Base-by-base conservation (phyloP, 2,113 vertebrate species). In the Mionectes macconnelli region DNA sequence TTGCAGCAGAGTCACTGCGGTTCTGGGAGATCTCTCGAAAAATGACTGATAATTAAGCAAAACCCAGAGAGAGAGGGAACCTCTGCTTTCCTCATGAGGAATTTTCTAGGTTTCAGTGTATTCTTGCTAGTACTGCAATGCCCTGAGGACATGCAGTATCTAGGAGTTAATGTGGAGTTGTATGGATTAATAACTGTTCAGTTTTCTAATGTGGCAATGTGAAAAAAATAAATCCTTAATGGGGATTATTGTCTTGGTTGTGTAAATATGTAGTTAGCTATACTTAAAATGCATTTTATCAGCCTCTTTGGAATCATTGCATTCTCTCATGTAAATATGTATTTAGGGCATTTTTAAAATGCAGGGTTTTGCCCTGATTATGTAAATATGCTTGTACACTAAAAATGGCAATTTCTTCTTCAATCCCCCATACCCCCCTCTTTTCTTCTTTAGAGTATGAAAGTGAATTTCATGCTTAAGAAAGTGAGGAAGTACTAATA, bases 271-370 rank as follows among this genome's bases (percentile, higher is more conserved):
- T 96, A 72, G 93, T 93, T 94, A 74, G 64, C 85, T 96, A 40
- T 87, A 90, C 82, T 82, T 94, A 93, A 96, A 96, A 95, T 95
- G 80, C 91, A 47, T 92, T 60, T 95, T 93, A 88, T 80, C 85
- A 90, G 82, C 81, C 86, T 97, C 59, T 96, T 97, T 82, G 80
- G 92, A 97, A 60, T 94, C 91, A n/a, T 45, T 92, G 70, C 91
- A 80, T 93, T 96, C 45, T 92, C 85, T 97, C 93, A 88, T 96
- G 75, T 91, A 96, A 97, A 96, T 95, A 89, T 96, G 86, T 95
- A 94, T 97, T 96, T 90, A 97, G 95, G 89, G 75, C 94, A 95
- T 94, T 97, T 97, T 90, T 89, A 91, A 96, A 96, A 95, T 82
- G 76, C 91, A 90, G 72, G 62, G 3, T 7, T 96, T 97, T 94